Conservation (phyloP, 2,113 vertebrate genomes). For the Poecile atricapillus region DNA sequence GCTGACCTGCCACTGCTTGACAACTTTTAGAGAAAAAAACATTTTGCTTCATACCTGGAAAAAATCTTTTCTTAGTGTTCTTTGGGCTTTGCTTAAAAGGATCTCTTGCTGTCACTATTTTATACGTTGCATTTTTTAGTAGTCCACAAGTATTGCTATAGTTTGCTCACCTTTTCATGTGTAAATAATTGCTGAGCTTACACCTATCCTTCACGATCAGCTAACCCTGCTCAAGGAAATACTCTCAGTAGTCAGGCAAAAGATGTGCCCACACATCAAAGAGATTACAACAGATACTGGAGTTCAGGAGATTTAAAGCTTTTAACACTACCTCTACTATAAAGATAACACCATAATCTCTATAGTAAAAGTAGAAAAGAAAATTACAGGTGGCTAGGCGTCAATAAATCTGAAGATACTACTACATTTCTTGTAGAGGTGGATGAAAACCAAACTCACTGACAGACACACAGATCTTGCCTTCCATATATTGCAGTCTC, state of each 20-base stretch:
- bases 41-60: background rate
- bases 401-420: background rate
- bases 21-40: background rate
- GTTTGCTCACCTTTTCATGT: background rate
- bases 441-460: background rate
- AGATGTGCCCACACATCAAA: background rate
- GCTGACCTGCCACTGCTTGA: background rate
- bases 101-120: background rate
- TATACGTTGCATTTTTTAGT: background rate
- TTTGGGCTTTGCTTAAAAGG: background rate
- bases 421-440: background rate
- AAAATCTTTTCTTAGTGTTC: background rate
- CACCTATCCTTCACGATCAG: background rate
- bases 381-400: background rate
- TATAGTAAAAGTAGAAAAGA: background rate
- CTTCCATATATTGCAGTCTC: background rate
- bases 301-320: background rate
- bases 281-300: background rate
- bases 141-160: background rate
- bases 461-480: background rate
- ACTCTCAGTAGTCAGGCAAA: background rate
- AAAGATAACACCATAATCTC: background rate
- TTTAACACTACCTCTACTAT: background rate
- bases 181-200: background rate
- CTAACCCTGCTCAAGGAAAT: background rate